Evolutionary conservation across 2,888 invertebrate species (phyloP).

Genomic region (Melieria crassipennis): DNA sequence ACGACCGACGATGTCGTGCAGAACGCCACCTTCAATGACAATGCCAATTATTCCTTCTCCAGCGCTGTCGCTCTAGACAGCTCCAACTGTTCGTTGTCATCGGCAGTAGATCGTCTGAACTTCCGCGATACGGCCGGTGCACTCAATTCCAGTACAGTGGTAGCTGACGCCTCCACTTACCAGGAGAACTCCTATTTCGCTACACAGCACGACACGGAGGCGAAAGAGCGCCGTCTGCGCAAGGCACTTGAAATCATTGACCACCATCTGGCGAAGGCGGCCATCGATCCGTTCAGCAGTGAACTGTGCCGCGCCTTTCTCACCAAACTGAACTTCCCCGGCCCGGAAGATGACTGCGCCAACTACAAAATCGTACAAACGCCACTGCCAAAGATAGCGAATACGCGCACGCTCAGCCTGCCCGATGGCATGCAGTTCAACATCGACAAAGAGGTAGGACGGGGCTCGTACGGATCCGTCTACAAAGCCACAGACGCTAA

Average conservation of each 20-base stretch:
- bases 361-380: conserved; percentile 70
- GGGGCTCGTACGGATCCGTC: conserved; percentile 88
- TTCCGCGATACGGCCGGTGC: conserved; percentile 54
- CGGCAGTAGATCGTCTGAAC: conserved; percentile 59
- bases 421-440: conserved; percentile 70
- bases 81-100: conserved; percentile 60
- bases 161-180: conserved; percentile 62
- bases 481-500: conserved; percentile 67
- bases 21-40: conserved; percentile 58
- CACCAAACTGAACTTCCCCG: conserved; percentile 78
- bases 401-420: conserved; percentile 68
- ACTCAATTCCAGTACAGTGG: conserved; percentile 42
- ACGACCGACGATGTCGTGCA: conserved; percentile 44
- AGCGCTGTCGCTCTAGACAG: conserved; percentile 59
- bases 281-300: conserved; percentile 85
- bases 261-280: conserved; percentile 60
- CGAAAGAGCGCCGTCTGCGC: conserved; percentile 60
- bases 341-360: conserved; percentile 69
- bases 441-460: conserved; percentile 81
- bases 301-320: conserved; percentile 77
- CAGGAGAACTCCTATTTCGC: conserved; percentile 66
- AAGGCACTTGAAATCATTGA: conserved; percentile 63
- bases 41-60: conserved; percentile 62
- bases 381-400: conserved; percentile 72
- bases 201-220: conserved; percentile 63